Conservation (phyloP, 1,140 invertebrate genomes). For the Telenomus remus region DNA sequence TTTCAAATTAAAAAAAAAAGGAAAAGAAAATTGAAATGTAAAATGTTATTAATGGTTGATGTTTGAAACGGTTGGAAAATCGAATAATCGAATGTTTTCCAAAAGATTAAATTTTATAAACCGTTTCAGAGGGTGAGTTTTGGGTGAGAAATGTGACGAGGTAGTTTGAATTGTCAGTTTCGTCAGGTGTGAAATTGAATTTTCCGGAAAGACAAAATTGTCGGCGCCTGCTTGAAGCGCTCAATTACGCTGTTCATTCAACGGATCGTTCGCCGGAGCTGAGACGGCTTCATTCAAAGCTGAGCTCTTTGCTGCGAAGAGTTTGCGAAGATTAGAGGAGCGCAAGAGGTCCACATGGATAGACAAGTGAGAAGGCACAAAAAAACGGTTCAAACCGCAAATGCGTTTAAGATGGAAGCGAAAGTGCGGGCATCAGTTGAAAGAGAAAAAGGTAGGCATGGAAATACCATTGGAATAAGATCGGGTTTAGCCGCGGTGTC, state of each 20-base stretch:
- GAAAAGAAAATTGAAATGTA: too few relatives aligned
- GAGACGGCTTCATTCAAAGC: neutral
- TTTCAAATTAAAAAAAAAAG: too few relatives aligned
- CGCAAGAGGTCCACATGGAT: neutral
- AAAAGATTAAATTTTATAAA: too few relatives aligned
- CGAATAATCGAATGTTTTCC: too few relatives aligned
- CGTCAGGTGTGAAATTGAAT: slow-evolving; percentile 50
- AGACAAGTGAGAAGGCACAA: neutral
- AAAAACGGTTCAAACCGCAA: slow-evolving; percentile 8
- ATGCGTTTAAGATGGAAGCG: slow-evolving; percentile 29
- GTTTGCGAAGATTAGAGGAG: slow-evolving; percentile 17
- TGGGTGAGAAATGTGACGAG: neutral
- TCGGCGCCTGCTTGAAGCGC: slow-evolving; percentile 21
- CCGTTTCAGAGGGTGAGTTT: too few relatives aligned
- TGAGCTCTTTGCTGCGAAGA: neutral
- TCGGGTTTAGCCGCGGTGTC: slow-evolving; percentile 74
- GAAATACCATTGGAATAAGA: slow-evolving; percentile 75
- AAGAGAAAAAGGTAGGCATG: slow-evolving; percentile 69
- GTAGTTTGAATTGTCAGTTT: slow-evolving; percentile 26
- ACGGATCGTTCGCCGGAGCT: slow-evolving; percentile 31
- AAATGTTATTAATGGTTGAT: too few relatives aligned
- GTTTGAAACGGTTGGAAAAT: too few relatives aligned
- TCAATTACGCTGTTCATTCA: slow-evolving; percentile 48
- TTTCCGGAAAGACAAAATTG: slow-evolving; percentile 32
- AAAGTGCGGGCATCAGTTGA: slow-evolving; percentile 57